Evolutionary conservation across 2,888 invertebrate species (phyloP).

Genomic region (Conchocele bisecta): DNA sequence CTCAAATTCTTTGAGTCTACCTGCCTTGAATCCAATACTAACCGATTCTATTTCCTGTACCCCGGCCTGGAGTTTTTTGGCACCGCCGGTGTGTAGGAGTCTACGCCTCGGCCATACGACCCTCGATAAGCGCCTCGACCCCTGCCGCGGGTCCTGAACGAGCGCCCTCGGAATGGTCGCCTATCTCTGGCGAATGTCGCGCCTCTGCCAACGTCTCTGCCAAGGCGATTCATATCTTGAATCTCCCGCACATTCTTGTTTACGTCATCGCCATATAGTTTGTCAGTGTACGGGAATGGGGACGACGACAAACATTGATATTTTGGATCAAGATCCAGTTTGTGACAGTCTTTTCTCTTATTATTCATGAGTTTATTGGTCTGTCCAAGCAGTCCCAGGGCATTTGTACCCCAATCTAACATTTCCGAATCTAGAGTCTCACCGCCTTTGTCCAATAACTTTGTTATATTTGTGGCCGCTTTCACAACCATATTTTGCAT

Average conservation of each 20-base stretch:
- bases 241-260: slow-evolving; percentile 16
- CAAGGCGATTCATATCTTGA: slow-evolving; percentile 8
- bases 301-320: slow-evolving; percentile 19
- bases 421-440: not conserved
- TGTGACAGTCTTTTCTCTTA: not conserved
- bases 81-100: not conserved
- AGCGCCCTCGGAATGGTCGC: not conserved
- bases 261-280: slow-evolving; percentile 9
- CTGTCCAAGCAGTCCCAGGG: slow-evolving; percentile 12
- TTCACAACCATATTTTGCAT: slow-evolving; percentile 15
- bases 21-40: not conserved
- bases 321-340: slow-evolving; percentile 10
- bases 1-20: slow-evolving; percentile 8
- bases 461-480: slow-evolving; percentile 1
- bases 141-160: no score
- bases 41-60: not conserved
- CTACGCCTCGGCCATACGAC: no score
- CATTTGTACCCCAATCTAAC: slow-evolving; percentile 5
- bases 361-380: not conserved
- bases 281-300: slow-evolving; percentile 17
- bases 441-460: slow-evolving; percentile 11
- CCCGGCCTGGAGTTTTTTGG: slow-evolving; percentile 3
- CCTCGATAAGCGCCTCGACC: no score
- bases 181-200: not conserved
- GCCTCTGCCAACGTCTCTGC: slow-evolving; percentile 10